Base-by-base conservation (phyloP, 2,797 vertebrate genomes). In the Pteronotus mesoamericanus region DNA sequence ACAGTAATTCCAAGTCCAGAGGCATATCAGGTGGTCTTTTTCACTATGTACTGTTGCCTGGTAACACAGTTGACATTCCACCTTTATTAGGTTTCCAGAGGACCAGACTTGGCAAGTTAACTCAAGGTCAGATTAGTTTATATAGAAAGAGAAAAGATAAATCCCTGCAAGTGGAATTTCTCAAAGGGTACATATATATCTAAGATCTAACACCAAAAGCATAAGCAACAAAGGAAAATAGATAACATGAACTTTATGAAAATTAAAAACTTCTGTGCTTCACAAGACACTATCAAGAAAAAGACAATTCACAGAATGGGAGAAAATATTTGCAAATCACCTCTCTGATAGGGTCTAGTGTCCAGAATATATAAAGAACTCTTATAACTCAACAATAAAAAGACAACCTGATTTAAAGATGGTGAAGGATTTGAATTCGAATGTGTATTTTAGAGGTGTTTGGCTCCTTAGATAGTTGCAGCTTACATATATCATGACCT, bases 41-140 rank as follows among this genome's bases (percentile, higher is more conserved):
- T 5, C 59, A 21, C 59, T 68, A 14, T 3, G 14, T 83, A 24
- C 9, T 71, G 6, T 79, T 92, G 16, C 75, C 48, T 92, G 72
- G 12, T 85, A 75, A 86, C 66, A 69, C 5, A 68, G 71, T 34
- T 72, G 44, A 89, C 32, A 42, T 59, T 85, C 44, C 12, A 42
- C 37, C 57, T 89, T 92, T 94, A 48, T 88, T 77, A 61, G 66
- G 34, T 85, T 94, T 92, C 46, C 9, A 74, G 34, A 32, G 42
- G 44, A 61, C 34, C 53, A 88, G 59, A 91, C 29, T 34, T 74
- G 71, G 71, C 86, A 86, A 85, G 42, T 92, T 95, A 92, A 89
- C 68, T 18, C n/a, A 79, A 86, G 42, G 48, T 91, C 72, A 93
- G 18, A 80, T 77, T 80, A 72, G 0, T 83, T 86, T 94, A 44